Conservation (phyloP, 2,888 invertebrate genomes). For the Apamea monoglypha region DNA sequence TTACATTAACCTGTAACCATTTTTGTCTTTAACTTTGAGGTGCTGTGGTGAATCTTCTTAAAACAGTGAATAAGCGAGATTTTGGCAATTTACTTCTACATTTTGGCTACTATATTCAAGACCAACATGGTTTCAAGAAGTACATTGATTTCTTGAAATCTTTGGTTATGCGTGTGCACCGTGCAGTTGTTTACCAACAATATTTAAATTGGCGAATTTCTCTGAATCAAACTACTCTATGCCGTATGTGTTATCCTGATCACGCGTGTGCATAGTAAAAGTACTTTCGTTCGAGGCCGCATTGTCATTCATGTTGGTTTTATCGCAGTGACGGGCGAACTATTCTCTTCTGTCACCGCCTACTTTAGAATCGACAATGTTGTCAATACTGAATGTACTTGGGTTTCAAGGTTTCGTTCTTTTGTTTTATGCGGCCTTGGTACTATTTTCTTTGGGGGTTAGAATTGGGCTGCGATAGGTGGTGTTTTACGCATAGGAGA, state of each 20-base stretch:
- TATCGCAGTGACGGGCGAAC: conserved; percentile 70
- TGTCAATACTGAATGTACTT: conserved; percentile 51
- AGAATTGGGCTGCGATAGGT: neutral
- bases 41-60: neutral
- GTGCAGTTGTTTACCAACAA: conserved; percentile 23
- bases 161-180: neutral
- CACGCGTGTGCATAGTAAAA: conserved; percentile 88
- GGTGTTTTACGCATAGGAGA: neutral
- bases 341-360: conserved; percentile 74
- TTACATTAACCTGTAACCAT: neutral
- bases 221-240: conserved; percentile 74
- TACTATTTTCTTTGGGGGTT: conserved; percentile 17
- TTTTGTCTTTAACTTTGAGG: neutral
- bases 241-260: conserved; percentile 77
- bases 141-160: neutral
- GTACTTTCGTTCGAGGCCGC: conserved; percentile 89
- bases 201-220: conserved; percentile 44
- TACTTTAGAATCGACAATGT: conserved; percentile 70
- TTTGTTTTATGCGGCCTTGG: conserved; percentile 18
- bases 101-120: neutral
- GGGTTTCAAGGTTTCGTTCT: conserved; percentile 31
- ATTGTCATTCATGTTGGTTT: conserved; percentile 84
- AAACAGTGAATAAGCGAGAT: neutral
- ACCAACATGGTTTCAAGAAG: neutral
- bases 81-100: neutral